phyloP scores from a whole-genome alignment of 1,140 invertebrate genomes.

The Acyrthosiphon pisum region DNA sequence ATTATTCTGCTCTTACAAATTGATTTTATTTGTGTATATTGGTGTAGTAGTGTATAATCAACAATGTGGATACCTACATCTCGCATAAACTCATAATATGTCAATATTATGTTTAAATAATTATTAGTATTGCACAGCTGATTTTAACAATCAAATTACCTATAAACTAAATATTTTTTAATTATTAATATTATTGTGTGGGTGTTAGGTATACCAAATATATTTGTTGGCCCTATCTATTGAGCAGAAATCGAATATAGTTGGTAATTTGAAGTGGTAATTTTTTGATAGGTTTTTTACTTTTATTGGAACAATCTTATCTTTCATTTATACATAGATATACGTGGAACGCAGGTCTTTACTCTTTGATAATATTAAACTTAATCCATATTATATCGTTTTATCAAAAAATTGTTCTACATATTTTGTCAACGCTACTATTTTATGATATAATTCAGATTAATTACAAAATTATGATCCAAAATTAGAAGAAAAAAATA shows the following conservation, averaged over 20 bases:
- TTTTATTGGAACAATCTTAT: background rate
- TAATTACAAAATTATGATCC: background rate
- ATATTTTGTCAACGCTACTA: background rate
- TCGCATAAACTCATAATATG: too few species aligned
- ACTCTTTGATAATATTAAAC: background rate
- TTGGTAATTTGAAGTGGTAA: background rate
- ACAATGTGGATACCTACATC: too few species aligned
- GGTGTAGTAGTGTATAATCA: too few species aligned
- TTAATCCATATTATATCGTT: background rate
- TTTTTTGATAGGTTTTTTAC: background rate
- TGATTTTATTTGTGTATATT: too few species aligned
- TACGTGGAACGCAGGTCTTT: background rate
- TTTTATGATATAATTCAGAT: background rate
- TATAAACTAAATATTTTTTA: background rate
- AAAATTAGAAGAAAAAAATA: background rate
- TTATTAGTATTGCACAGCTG: background rate
- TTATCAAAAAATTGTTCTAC: background rate
- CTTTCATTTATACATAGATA: background rate
- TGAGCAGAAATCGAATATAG: background rate
- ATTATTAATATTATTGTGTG: background rate
- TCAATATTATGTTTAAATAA: background rate
- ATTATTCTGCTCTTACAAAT: too few species aligned
- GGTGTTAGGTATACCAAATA: background rate
- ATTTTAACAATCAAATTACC: background rate
- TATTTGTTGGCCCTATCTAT: background rate